Evolutionary conservation across 1,140 invertebrate species (phyloP).

Genomic region (Reticulitermes speratus): DNA sequence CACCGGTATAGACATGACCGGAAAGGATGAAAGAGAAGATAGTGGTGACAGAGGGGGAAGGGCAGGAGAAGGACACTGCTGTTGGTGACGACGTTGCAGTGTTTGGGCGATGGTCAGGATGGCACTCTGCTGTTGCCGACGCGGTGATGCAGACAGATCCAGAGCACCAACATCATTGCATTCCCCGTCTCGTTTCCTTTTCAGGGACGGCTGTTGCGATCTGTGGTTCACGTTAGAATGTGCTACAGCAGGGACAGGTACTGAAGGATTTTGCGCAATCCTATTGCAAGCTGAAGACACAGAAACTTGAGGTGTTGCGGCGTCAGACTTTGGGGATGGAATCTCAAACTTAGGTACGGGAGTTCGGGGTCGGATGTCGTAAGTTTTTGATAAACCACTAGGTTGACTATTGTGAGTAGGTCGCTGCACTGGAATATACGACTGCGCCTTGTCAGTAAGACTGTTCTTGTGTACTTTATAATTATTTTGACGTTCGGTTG

Average conservation of each 20-base stretch:
- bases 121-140: not conserved
- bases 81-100: not conserved
- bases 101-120: not conserved
- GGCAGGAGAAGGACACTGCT: not conserved
- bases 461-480: not conserved
- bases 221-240: not conserved
- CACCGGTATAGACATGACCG: not conserved
- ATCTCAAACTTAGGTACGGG: not conserved
- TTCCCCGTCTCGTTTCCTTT: not conserved
- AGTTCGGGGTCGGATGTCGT: not conserved
- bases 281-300: not conserved
- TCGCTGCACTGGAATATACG: not conserved
- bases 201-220: not conserved
- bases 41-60: not conserved
- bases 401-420: not conserved
- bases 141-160: not conserved
- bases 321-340: not conserved
- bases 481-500: not conserved
- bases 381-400: not conserved
- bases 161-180: not conserved
- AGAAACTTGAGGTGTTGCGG: not conserved
- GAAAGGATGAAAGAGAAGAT: not conserved
- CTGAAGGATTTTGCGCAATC: not conserved
- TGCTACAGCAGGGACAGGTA: not conserved
- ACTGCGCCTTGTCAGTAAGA: not conserved